Conservation (phyloP, 2,888 invertebrate species). For the Drosophila helvetica region DNA sequence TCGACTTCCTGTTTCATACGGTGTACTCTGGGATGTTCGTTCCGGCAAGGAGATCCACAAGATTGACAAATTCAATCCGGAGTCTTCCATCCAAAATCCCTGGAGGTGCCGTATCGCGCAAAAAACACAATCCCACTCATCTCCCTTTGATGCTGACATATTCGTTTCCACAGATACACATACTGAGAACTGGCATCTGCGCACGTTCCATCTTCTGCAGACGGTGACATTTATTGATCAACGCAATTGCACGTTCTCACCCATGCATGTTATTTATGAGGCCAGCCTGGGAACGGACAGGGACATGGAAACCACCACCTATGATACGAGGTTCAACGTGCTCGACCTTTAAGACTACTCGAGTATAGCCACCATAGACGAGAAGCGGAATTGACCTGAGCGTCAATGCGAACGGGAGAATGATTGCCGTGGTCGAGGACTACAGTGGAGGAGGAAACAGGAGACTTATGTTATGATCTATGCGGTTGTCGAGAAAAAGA, state of each 20-base stretch:
- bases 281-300: conserved; percentile 90
- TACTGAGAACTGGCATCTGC: conserved; percentile 99
- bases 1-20: conserved; percentile 86
- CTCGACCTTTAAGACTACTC: conserved; percentile 97
- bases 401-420: conserved; percentile 92
- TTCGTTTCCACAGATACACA: conserved; percentile 87
- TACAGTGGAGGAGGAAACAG: conserved; percentile 91
- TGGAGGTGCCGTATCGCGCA: conserved; percentile 87
- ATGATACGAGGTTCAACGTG: conserved; percentile 96
- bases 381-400: conserved; percentile 93
- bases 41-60: conserved; percentile 96
- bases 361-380: conserved; percentile 97
- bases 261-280: conserved; percentile 94
- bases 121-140: no score
- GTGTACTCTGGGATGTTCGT: conserved; percentile 96
- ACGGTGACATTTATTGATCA: conserved; percentile 97
- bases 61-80: conserved; percentile 98
- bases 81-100: conserved; percentile 97
- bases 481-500: conserved; percentile 94
- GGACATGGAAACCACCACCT: conserved; percentile 89
- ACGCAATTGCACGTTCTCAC: conserved; percentile 93
- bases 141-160: neutral
- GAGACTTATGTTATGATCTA: conserved; percentile 96
- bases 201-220: conserved; percentile 96
- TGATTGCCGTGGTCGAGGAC: conserved; percentile 96